Conservation (phyloP, 2,113 vertebrate genomes). For the Takifugu bimaculatus region DNA sequence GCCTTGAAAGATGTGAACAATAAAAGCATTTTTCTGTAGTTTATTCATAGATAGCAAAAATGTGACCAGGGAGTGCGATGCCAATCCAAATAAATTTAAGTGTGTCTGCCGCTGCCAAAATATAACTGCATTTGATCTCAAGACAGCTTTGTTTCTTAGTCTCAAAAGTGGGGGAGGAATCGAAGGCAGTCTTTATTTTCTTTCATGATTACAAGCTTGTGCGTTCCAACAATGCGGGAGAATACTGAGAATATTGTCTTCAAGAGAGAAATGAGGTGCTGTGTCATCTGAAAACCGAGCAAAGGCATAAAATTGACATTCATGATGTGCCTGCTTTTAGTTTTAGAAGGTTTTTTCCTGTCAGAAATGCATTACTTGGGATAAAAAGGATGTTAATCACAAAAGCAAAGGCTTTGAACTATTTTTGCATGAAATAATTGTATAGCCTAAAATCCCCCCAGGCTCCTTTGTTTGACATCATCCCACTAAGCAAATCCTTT, state of each 20-base stretch:
- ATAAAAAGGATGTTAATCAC: constrained; percentile 29
- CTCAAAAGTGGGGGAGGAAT: constrained; percentile 3
- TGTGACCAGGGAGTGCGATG: neutral
- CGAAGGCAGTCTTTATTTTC: neutral
- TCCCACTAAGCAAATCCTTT: constrained; percentile 44
- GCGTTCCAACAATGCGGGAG: neutral
- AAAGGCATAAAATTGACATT: neutral
- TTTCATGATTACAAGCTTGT: constrained; percentile 1
- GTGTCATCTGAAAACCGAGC: constrained; percentile 3
- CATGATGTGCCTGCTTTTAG: neutral
- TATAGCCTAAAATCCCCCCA: constrained; percentile 32
- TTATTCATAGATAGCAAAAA: neutral
- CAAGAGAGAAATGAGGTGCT: neutral
- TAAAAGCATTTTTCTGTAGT: constrained; percentile 4
- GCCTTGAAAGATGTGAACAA: neutral
- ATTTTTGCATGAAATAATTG: constrained; percentile 47
- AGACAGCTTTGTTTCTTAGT: neutral
- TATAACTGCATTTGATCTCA: constrained; percentile 6
- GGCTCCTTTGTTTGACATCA: constrained; percentile 43
- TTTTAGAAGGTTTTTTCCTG: neutral
- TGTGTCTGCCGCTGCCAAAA: neutral
- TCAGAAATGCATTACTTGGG: constrained; percentile 32
- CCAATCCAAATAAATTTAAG: neutral
- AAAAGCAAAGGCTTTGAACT: constrained; percentile 38
- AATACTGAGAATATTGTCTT: neutral